Evolutionary conservation across 2,888 invertebrate species (phyloP).

Genomic region (Calameuta filiformis): DNA sequence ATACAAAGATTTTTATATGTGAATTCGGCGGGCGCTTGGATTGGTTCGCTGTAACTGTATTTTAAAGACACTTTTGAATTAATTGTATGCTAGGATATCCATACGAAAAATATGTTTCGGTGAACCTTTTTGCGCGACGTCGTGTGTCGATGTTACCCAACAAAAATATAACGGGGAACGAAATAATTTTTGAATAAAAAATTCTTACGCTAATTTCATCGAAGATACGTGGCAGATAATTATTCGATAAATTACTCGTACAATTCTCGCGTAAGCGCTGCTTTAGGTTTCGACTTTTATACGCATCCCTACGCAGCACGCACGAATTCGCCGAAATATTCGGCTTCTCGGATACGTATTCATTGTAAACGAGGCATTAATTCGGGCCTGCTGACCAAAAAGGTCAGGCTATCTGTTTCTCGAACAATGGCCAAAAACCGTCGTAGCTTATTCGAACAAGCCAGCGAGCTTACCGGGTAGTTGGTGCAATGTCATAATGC

Average conservation of each 20-base stretch:
- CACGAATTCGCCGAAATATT: not conserved
- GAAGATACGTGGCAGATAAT: not conserved
- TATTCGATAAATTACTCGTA: not conserved
- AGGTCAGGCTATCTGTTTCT: not conserved
- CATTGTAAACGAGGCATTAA: not conserved
- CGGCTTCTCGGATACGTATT: not conserved
- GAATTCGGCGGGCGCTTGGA: not conserved
- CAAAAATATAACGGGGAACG: no score
- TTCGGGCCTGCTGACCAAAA: not conserved
- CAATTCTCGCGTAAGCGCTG: not conserved
- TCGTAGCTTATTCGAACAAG: not conserved
- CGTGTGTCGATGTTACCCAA: fast-evolving
- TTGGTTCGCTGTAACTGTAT: not conserved
- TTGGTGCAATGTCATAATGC: not conserved
- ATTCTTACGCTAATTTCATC: not conserved
- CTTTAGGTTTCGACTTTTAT: not conserved
- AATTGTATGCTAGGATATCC: no score
- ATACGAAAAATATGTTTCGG: not conserved
- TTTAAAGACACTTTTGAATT: not conserved
- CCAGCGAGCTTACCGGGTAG: not conserved
- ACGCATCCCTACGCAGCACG: not conserved
- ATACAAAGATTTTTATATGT: not conserved
- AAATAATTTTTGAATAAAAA: not conserved
- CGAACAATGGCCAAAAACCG: not conserved
- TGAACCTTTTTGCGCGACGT: not conserved